Base-by-base conservation (phyloP, 1,140 invertebrate species). In the Reticulitermes speratus region DNA sequence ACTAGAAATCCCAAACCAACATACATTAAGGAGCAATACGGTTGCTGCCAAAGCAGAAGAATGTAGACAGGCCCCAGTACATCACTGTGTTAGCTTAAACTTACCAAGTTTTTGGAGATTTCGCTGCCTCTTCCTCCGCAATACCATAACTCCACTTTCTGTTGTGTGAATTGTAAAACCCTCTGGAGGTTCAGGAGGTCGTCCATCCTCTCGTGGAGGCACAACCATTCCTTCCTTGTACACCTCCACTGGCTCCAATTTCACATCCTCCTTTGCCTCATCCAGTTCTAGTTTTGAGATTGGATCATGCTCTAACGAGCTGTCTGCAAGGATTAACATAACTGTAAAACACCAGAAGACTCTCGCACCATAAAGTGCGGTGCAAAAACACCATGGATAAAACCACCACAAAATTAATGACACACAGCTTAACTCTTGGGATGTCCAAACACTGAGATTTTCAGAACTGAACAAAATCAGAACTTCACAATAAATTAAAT, bases 71-170 rank as follows among this genome's bases (percentile, higher is more conserved):
- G 52, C 52, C 16, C 14, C 3, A 55, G 52, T 19, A 55, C 19
- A 55, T 5, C 52, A 12, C 19, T 21, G 19, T 5, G 19, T 9
- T 16, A 19, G 52, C 5, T 16, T 55, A 23, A 86, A 89, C 86
- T 88, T 88, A 91, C 93, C 97, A 14, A 98, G 91, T 91, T 97
- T 97, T 89, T 98, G 96, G 21, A 98, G 91, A 92, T 98, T 98
- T 83, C 97, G 92, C 89, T 97, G 96, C 82, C 97, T 93, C 91
- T 98, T 98, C 84, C 97, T 94, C 84, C 97, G 92, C 86, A 97
- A 90, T 32, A 97, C 94, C 44, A 95, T 93, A 14, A 96, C 93
- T 0, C 97, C 96, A 38, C 94, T 95, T 87, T 97, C 96, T 48
- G 94, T 96, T 1, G 95, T 96, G 87, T 95, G 95, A 69, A 97